These are phyloP conservation scores for Strix uralensis DNA, from an alignment of 2,113 vertebrate genomes.

Conservation along the genomic window DNA sequence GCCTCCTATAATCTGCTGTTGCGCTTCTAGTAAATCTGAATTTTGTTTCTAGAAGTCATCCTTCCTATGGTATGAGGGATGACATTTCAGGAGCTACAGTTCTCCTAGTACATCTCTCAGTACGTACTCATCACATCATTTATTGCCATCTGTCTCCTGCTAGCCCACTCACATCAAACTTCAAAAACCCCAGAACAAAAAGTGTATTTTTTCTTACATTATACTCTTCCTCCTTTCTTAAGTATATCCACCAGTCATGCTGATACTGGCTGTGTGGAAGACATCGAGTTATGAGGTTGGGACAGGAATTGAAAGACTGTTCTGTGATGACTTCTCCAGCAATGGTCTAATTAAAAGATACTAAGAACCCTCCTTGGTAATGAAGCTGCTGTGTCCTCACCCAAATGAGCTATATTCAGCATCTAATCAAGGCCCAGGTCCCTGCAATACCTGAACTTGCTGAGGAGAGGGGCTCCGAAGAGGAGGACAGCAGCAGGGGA, in stretches of 20 bases:
- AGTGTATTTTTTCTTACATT: not conserved
- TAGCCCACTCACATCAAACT: not conserved
- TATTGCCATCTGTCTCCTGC: not conserved
- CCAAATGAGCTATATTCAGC: not conserved
- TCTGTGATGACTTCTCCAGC: not conserved
- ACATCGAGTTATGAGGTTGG: not conserved
- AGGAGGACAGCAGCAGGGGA: too few species aligned
- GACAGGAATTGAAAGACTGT: not conserved
- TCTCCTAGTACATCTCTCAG: not conserved
- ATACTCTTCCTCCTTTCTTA: not conserved
- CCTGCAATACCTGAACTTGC: not conserved
- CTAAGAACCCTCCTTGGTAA: not conserved
- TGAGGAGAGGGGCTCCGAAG: too few species aligned
- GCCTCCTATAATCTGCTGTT: not conserved
- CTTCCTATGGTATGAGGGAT: not conserved
- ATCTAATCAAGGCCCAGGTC: not conserved
- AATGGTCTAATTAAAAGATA: not conserved
- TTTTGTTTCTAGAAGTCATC: not conserved
- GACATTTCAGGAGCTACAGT: not conserved
- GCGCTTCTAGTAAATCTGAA: not conserved
- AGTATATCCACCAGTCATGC: not conserved
- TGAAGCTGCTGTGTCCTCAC: not conserved
- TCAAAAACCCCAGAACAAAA: not conserved
- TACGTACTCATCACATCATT: not conserved
- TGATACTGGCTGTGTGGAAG: not conserved